phyloP scores from a whole-genome alignment of 1,140 invertebrate genomes.

The Pissodes strobi region DNA sequence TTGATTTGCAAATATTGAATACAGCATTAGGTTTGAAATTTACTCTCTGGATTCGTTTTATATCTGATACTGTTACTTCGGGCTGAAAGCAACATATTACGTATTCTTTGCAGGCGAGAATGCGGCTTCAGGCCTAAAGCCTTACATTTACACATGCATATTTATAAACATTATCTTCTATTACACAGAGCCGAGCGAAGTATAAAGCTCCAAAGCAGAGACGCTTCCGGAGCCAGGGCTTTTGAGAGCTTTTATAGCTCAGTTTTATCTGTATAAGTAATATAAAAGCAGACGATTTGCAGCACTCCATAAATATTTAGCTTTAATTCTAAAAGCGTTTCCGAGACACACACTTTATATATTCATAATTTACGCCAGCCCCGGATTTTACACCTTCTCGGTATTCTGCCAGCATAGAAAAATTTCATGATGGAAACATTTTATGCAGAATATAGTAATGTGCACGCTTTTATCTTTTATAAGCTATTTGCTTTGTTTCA shows the following conservation, averaged over 20 bases:
- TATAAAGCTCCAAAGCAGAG: constrained; percentile 48
- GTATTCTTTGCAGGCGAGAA: constrained; percentile 44
- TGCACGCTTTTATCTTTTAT: too few relatives aligned
- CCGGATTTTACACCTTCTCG: constrained; percentile 26
- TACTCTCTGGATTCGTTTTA: too few relatives aligned
- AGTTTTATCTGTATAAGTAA: constrained; percentile 57
- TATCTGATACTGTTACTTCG: too few relatives aligned
- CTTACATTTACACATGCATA: constrained; percentile 56
- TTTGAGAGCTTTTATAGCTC: constrained; percentile 56
- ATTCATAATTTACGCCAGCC: constrained; percentile 42
- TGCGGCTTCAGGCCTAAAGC: constrained; percentile 44
- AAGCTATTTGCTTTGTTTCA: too few relatives aligned
- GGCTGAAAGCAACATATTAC: constrained; percentile 32
- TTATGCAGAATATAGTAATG: constrained; percentile 9
- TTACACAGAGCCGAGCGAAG: constrained; percentile 51
- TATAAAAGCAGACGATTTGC: constrained; percentile 57
- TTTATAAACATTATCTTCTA: constrained; percentile 58
- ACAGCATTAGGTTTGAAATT: too few relatives aligned
- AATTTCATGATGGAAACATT: constrained; percentile 10
- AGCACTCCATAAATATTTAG: constrained; percentile 56
- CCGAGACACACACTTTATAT: constrained; percentile 54
- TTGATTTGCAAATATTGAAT: too few relatives aligned
- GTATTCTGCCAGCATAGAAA: constrained; percentile 19
- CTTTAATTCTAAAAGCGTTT: constrained; percentile 56
- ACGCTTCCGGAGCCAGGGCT: constrained; percentile 49